phyloP scores from a whole-genome alignment of 1,140 invertebrate species.

The Drosophila pseudoobscura region DNA sequence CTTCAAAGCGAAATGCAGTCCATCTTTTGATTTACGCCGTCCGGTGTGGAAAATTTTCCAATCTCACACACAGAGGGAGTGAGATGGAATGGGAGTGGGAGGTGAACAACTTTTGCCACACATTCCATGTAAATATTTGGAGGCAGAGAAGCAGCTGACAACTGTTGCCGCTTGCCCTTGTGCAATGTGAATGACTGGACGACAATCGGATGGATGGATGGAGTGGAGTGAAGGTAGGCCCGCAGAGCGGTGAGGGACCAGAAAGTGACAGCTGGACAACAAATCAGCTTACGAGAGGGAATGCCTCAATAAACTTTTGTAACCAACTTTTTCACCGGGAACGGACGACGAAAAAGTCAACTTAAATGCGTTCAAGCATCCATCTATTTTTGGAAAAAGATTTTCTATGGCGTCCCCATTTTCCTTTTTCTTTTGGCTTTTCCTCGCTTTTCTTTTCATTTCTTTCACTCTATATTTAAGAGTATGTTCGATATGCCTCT shows the following conservation, averaged over 20 bases:
- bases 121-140: constrained; percentile 77
- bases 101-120: constrained; percentile 28
- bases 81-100: neutral
- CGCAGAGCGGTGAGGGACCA: constrained; percentile 12
- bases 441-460: neutral
- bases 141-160: constrained; percentile 57
- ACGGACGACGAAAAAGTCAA: constrained; percentile 44
- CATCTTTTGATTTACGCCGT: constrained; percentile 72
- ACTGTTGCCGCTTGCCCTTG: constrained; percentile 75
- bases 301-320: constrained; percentile 61
- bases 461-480: constrained; percentile 8
- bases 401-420: constrained; percentile 75
- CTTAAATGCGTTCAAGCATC: constrained; percentile 44
- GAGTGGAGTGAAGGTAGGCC: no score
- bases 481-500: constrained; percentile 12
- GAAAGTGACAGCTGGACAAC: constrained; percentile 42
- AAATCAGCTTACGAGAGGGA: constrained; percentile 51
- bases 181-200: constrained; percentile 48
- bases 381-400: constrained; percentile 73
- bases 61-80: constrained; percentile 32
- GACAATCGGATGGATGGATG: neutral
- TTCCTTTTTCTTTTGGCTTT: constrained; percentile 28
- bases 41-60: constrained; percentile 68
- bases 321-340: constrained; percentile 37
- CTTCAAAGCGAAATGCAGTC: constrained; percentile 69